A percentile compares a stretch with the other conserved stretches of the same genome.
These are phyloP conservation scores for Hystrix cristata DNA, from an alignment of 2,113 vertebrate genomes.

Conservation along the genomic window DNA sequence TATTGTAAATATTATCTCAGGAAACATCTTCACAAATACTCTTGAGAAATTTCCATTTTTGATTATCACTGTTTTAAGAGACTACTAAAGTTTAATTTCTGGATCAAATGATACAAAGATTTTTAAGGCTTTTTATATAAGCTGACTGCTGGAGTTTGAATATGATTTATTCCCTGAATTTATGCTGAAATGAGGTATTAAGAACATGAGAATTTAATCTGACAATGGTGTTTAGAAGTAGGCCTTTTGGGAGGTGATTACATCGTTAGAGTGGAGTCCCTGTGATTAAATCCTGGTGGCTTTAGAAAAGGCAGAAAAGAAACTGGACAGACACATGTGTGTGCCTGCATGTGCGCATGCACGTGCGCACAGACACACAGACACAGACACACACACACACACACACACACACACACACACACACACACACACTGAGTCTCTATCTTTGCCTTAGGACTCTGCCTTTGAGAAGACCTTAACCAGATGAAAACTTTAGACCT, in stretches of 20 bases:
- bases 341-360: neutral
- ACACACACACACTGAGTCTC: no score
- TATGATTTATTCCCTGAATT: neutral
- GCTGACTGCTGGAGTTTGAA: neutral
- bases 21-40: neutral
- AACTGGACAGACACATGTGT: neutral
- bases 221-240: neutral
- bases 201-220: neutral
- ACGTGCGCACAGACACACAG: no score
- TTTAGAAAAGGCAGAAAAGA: neutral
- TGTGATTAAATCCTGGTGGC: neutral
- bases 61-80: constrained; percentile 31
- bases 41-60: neutral
- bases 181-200: neutral
- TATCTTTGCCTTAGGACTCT: neutral
- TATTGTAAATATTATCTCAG: constrained; percentile 17
- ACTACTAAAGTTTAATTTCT: constrained; percentile 19
- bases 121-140: constrained; percentile 23
- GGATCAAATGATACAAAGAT: neutral
- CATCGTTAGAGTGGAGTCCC: neutral
- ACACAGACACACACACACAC: neutral
- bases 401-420: neutral
- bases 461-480: neutral
- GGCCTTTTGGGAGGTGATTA: neutral
- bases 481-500: neutral